Evolutionary conservation across 2,113 vertebrate genomes (phyloP).

Genomic region (Thymallus thymallus): DNA sequence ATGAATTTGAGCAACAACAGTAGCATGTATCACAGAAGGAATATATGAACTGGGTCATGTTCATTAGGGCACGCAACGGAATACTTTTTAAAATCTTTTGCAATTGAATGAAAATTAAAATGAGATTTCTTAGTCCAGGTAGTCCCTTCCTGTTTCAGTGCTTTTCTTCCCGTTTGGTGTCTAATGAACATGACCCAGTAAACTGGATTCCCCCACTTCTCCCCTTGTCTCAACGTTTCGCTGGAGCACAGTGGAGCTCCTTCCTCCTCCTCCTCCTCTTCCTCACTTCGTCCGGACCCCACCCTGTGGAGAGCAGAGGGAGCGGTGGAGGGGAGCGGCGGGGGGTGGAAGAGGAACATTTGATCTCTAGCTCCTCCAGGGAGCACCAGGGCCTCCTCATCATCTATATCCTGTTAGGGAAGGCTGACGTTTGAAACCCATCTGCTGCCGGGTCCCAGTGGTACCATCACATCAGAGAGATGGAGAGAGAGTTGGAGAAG

Average conservation of each 20-base stretch:
- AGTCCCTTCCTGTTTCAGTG: too few species aligned
- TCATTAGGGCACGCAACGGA: too few species aligned
- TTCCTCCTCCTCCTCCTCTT: constrained; percentile 19
- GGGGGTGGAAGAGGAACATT: constrained; percentile 54
- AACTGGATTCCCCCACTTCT: constrained; percentile 37
- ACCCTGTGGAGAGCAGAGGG: constrained; percentile 39
- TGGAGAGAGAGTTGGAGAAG: constrained; percentile 28
- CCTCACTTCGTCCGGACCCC: constrained; percentile 37
- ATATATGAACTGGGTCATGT: constrained; percentile 18
- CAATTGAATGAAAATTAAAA: too few species aligned
- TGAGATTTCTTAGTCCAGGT: too few species aligned
- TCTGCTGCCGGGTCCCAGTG: constrained; percentile 63
- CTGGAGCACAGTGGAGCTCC: constrained; percentile 5
- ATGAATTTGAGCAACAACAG: not conserved
- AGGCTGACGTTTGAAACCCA: constrained; percentile 62
- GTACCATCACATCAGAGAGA: constrained; percentile 56
- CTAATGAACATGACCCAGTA: too few species aligned
- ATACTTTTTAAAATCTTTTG: too few species aligned
- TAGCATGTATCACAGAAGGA: not conserved
- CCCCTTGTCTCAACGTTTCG: constrained; percentile 9
- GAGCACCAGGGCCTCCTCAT: constrained; percentile 58
- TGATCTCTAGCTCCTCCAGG: constrained; percentile 55
- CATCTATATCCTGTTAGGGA: constrained; percentile 71
- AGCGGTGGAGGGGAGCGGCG: constrained; percentile 17
- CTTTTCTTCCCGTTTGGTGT: too few species aligned